Evolutionary conservation across 2,113 vertebrate species (phyloP).

Genomic region (Pachyramphus minor): DNA sequence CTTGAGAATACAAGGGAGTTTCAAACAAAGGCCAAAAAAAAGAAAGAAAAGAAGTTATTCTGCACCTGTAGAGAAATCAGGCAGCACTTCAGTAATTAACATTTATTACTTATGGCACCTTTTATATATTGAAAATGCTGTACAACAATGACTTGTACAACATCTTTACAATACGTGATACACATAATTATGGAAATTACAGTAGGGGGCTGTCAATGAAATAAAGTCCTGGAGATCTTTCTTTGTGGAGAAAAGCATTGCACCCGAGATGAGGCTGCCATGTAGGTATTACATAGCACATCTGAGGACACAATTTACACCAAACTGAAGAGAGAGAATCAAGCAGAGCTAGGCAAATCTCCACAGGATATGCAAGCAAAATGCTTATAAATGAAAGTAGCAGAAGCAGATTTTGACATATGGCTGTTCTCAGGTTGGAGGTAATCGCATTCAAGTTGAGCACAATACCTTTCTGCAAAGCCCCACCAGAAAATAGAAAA

Average conservation of each 20-base stretch:
- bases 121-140: slow-evolving; percentile 25
- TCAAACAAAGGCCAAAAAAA: neutral
- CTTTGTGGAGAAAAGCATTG: neutral
- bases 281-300: neutral
- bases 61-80: neutral
- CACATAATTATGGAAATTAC: slow-evolving; percentile 17
- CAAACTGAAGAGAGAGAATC: neutral
- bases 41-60: neutral
- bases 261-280: neutral
- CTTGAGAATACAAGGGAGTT: neutral
- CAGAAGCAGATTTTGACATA: neutral
- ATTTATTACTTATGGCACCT: slow-evolving; percentile 47
- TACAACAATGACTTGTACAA: slow-evolving; percentile 43
- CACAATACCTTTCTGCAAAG: neutral
- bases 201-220: neutral
- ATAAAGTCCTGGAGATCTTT: neutral
- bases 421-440: neutral
- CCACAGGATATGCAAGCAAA: neutral
- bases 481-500: neutral
- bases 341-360: neutral
- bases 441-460: accelerated
- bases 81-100: slow-evolving; percentile 23
- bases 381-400: neutral
- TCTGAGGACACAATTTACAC: neutral
- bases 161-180: neutral